Evolutionary conservation across 1,140 invertebrate genomes (phyloP).

Genomic region (Drosophila kurseongensis): DNA sequence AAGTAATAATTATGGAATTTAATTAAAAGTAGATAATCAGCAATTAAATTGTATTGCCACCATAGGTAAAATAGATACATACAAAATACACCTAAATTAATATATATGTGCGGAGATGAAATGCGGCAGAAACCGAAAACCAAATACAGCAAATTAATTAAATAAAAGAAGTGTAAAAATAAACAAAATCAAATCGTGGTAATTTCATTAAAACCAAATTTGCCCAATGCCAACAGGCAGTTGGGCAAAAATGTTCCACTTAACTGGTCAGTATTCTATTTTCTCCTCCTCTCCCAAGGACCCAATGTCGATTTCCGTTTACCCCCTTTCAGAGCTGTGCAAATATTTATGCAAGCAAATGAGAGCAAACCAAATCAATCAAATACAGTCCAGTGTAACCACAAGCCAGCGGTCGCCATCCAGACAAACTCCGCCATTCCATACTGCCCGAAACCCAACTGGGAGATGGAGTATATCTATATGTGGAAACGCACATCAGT

Average conservation of each 20-base stretch:
- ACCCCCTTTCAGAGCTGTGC: constrained; percentile 21
- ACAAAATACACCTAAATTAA: constrained; percentile 38
- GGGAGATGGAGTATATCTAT: constrained; percentile 5
- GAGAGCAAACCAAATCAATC: constrained; percentile 71
- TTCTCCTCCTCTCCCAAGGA: neutral
- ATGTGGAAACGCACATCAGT: constrained; percentile 34
- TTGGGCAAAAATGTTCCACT: constrained; percentile 26
- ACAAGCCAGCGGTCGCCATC: constrained; percentile 57
- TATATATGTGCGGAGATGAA: constrained; percentile 16
- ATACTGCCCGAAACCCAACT: neutral
- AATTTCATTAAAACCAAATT: constrained; percentile 64
- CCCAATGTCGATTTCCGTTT: constrained; percentile 23
- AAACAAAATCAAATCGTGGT: constrained; percentile 68
- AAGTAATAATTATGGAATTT: constrained; percentile 62
- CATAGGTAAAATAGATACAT: constrained; percentile 61
- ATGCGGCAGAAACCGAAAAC: constrained; percentile 39
- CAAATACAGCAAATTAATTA: constrained; percentile 69
- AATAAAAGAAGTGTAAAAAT: constrained; percentile 69
- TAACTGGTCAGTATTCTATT: constrained; percentile 23
- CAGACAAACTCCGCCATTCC: constrained; percentile 38
- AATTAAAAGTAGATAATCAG: constrained; percentile 75
- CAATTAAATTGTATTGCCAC: constrained; percentile 74
- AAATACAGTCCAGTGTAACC: constrained; percentile 63
- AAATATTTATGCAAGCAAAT: constrained; percentile 73
- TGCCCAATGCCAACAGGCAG: constrained; percentile 7